Percentiles rank a stretch among this genome's conserved stretches.
Conservation (phyloP, 2,113 vertebrate genomes). For the Meles meles region DNA sequence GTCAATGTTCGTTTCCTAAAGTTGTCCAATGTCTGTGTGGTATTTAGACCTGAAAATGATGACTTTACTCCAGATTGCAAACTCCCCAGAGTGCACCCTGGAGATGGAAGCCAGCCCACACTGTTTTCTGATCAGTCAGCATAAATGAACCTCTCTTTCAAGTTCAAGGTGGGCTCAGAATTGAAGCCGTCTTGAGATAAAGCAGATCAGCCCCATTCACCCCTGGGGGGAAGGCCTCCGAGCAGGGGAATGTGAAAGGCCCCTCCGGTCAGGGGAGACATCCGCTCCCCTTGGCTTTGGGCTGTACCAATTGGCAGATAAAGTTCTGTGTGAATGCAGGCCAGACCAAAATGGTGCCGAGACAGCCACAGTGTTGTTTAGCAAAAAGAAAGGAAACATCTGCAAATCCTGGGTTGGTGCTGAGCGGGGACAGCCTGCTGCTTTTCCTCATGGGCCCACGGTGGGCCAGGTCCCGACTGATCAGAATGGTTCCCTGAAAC, state of each 20-base stretch:
- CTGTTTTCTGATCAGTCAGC: conserved; percentile 63
- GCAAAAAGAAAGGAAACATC: conserved; percentile 69
- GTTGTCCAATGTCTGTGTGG: conserved; percentile 61
- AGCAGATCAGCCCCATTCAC: conserved; percentile 58
- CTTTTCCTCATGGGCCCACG: conserved; percentile 47
- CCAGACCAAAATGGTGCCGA: conserved; percentile 73
- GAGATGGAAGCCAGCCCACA: conserved; percentile 59
- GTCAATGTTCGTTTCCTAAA: conserved; percentile 59
- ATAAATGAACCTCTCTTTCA: conserved; percentile 38
- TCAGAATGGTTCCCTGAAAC: conserved; percentile 58
- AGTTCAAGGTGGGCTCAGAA: conserved; percentile 73
- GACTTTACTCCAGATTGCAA: conserved; percentile 51
- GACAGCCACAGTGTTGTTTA: conserved; percentile 56
- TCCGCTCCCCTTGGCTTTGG: conserved; percentile 59
- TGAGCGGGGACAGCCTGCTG: conserved; percentile 49
- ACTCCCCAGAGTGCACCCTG: conserved; percentile 33
- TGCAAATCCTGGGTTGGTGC: conserved; percentile 58
- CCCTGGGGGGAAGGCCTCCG: conserved; percentile 35
- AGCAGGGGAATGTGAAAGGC: conserved; percentile 34
- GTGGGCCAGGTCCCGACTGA: conserved; percentile 50
- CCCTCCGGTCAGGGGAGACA: conserved; percentile 45
- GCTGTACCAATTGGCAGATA: conserved; percentile 66
- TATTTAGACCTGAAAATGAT: conserved; percentile 60
- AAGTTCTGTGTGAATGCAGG: conserved; percentile 43
- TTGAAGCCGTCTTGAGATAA: conserved; percentile 70